Percentiles rank a stretch among this genome's conserved stretches.
These are phyloP conservation scores for Atlantisia rogersi DNA, from an alignment of 2,113 vertebrate genomes.

Conservation along the genomic window DNA sequence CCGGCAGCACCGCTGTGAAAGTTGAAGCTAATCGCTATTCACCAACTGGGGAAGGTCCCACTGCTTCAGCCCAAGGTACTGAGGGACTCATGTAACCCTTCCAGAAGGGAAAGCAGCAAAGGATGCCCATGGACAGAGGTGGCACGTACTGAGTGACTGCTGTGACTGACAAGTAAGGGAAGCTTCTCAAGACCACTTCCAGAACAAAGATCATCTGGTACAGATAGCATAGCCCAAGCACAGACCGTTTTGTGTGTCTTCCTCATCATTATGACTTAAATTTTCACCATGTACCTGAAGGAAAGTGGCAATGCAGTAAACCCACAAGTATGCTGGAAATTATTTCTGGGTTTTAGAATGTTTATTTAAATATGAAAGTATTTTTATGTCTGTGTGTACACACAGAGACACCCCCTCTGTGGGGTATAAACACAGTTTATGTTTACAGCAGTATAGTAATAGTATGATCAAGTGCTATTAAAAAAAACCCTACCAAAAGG, in stretches of 20 bases:
- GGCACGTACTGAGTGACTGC: neutral
- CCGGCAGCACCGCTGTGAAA: neutral
- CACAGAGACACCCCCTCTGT: rapidly evolving
- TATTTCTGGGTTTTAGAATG: neutral
- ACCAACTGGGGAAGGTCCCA: rapidly evolving
- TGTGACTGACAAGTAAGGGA: neutral
- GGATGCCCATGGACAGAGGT: neutral
- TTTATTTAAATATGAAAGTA: neutral
- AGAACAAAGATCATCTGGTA: neutral
- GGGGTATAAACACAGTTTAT: neutral
- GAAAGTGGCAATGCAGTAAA: neutral
- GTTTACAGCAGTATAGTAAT: no score
- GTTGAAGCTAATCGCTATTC: neutral
- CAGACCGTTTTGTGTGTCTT: neutral
- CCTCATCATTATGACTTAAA: neutral
- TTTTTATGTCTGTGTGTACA: rapidly evolving
- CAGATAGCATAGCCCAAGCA: rapidly evolving
- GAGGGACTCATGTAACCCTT: neutral
- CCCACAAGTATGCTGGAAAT: neutral
- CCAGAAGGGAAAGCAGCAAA: neutral
- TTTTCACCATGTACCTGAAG: neutral
- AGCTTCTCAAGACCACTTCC: neutral
- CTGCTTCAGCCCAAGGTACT: neutral
- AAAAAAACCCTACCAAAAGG: neutral
- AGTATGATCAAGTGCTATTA: neutral